Percentiles rank a stretch among this genome's conserved stretches.
These are phyloP conservation scores for Macrobrachium rosenbergii DNA, from an alignment of 1,140 invertebrate species.

Conservation along the genomic window DNA sequence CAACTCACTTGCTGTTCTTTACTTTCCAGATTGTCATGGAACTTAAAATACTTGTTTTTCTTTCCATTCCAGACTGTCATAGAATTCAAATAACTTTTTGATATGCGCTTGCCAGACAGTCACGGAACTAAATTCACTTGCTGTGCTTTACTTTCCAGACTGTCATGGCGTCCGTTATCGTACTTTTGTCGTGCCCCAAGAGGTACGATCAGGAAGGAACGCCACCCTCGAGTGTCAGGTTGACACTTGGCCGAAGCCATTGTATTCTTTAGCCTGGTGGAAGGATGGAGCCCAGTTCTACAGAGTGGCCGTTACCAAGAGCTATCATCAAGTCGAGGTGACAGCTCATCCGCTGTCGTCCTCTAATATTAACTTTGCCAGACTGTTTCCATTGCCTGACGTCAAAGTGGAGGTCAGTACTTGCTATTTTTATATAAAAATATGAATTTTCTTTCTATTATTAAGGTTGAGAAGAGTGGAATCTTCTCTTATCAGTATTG, in stretches of 20 bases:
- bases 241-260: constrained; percentile 30
- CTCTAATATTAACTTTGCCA: too few species aligned
- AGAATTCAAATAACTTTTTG: too few species aligned
- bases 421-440: background rate
- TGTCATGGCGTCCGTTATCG: constrained; percentile 7
- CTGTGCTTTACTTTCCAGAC: background rate
- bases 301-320: constrained; percentile 3
- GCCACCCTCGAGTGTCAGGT: constrained; percentile 35
- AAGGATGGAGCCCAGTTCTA: constrained; percentile 53
- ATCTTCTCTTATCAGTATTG: too few species aligned
- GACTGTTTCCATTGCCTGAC: too few species aligned
- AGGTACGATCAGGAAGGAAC: constrained; percentile 27
- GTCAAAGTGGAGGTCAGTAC: too few species aligned
- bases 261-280: constrained; percentile 55
- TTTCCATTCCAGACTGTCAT: too few species aligned
- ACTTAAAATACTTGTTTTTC: background rate
- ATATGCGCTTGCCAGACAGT: too few species aligned
- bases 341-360: background rate
- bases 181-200: constrained; percentile 33
- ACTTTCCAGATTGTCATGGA: too few species aligned
- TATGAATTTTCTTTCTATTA: too few species aligned
- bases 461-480: too few species aligned
- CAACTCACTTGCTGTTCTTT: too few species aligned
- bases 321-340: constrained; percentile 1
- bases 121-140: too few species aligned